Conservation (phyloP, 2,113 vertebrate genomes). For the Fregata magnificens region DNA sequence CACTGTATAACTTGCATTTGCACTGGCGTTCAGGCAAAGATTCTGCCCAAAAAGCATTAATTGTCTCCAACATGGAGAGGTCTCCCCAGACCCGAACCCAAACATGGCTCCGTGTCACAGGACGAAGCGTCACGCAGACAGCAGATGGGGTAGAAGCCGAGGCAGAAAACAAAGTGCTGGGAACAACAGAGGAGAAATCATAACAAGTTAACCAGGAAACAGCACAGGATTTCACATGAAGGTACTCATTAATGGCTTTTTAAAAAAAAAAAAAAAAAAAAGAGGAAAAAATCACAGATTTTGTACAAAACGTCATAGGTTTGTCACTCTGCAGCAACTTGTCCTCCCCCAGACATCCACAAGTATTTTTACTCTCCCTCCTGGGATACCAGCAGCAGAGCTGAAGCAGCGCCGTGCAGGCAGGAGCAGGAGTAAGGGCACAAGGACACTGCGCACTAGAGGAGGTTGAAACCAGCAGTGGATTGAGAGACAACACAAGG, state of each 20-base stretch:
- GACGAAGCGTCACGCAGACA: too few species aligned
- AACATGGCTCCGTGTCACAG: accelerated
- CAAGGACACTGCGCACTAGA: background rate
- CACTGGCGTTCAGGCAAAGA: background rate
- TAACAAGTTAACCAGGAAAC: background rate
- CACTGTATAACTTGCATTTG: background rate
- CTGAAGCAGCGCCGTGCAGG: background rate
- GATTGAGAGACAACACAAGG: accelerated
- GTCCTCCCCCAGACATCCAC: background rate
- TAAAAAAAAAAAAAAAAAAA: background rate
- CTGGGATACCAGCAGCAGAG: background rate
- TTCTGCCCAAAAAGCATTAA: background rate
- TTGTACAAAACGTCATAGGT: background rate
- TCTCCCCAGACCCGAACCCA: background rate
- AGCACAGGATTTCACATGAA: background rate
- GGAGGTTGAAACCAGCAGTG: background rate
- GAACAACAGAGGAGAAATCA: background rate
- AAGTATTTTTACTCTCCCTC: background rate
- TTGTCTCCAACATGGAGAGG: background rate
- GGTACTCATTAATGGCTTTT: background rate
- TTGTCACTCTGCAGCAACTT: background rate
- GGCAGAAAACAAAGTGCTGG: background rate
- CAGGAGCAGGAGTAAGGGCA: background rate
- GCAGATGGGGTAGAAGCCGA: background rate
- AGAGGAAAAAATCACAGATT: background rate